These are phyloP conservation scores for Herpetotheres cachinnans DNA, from an alignment of 2,113 vertebrate genomes.

Conservation along the genomic window DNA sequence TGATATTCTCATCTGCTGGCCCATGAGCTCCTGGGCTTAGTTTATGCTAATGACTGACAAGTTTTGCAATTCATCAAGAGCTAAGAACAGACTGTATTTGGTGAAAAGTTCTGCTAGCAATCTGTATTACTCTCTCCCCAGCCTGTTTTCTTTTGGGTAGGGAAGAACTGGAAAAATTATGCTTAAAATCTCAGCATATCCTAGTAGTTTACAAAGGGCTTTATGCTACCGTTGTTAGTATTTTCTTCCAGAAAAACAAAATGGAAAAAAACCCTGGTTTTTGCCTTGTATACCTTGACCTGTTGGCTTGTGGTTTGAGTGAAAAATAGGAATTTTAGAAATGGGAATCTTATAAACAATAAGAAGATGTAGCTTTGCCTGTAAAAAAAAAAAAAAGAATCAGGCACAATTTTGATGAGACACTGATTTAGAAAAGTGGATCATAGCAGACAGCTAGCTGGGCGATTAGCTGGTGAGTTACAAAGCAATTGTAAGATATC, in stretches of 20 bases:
- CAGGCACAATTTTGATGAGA: background rate
- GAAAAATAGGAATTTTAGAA: background rate
- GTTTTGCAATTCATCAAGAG: conserved; percentile 18
- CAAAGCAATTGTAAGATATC: background rate
- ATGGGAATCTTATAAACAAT: background rate
- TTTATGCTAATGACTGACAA: conserved; percentile 46
- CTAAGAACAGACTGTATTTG: conserved; percentile 35
- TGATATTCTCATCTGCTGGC: conserved; percentile 11
- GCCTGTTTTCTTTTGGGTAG: background rate
- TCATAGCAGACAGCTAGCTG: background rate
- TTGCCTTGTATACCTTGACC: background rate
- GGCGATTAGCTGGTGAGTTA: background rate
- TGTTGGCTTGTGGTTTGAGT: background rate
- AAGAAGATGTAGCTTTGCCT: background rate
- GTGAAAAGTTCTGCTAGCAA: conserved; percentile 18
- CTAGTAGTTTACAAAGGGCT: background rate
- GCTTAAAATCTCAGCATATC: background rate
- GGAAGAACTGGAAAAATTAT: background rate
- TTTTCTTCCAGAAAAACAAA: background rate
- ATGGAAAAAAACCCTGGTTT: background rate
- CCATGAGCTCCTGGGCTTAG: conserved; percentile 10
- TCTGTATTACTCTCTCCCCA: background rate
- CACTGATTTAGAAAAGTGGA: background rate
- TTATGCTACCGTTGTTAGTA: background rate
- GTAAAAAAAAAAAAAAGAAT: background rate